phyloP scores from a whole-genome alignment of 1,140 invertebrate species.

The Leptoteleia sp. region DNA sequence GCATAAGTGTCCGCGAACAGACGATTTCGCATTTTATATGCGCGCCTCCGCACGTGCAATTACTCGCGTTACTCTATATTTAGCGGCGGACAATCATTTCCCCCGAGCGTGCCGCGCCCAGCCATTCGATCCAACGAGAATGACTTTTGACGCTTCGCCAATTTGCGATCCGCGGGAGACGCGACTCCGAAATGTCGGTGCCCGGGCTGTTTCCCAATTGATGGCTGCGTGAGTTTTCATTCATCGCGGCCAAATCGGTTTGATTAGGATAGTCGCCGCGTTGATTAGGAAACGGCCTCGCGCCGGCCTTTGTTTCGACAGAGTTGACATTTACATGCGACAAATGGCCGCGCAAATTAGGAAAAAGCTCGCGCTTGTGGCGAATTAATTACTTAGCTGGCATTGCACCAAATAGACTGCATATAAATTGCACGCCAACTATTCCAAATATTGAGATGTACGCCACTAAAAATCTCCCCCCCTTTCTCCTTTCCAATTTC shows the following conservation, averaged over 20 bases:
- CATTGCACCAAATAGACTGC: constrained; percentile 43
- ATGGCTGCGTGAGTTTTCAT: constrained; percentile 34
- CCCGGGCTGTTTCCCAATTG: constrained; percentile 35
- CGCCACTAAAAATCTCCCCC: neutral
- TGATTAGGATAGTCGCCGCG: constrained; percentile 38
- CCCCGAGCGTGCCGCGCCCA: constrained; percentile 28
- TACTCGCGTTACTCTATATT: constrained; percentile 51
- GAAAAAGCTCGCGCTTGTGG: constrained; percentile 42
- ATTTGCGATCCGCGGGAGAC: constrained; percentile 44
- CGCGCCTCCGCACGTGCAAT: constrained; percentile 51
- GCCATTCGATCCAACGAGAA: constrained; percentile 31
- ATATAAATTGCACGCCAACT: constrained; percentile 24
- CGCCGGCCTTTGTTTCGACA: constrained; percentile 13
- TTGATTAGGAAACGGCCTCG: constrained; percentile 44
- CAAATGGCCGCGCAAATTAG: constrained; percentile 35
- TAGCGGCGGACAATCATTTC: constrained; percentile 52
- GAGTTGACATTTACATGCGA: constrained; percentile 25
- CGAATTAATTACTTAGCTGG: constrained; percentile 58
- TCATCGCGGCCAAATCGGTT: constrained; percentile 39
- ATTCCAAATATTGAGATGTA: constrained; percentile 46
- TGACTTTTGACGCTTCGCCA: constrained; percentile 60
- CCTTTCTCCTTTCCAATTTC: too few species aligned
- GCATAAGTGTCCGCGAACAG: constrained; percentile 50
- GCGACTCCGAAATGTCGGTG: constrained; percentile 30
- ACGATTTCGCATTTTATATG: constrained; percentile 53